Base-by-base conservation (phyloP, 2,113 vertebrate genomes). In the Ceyx melanurus region DNA sequence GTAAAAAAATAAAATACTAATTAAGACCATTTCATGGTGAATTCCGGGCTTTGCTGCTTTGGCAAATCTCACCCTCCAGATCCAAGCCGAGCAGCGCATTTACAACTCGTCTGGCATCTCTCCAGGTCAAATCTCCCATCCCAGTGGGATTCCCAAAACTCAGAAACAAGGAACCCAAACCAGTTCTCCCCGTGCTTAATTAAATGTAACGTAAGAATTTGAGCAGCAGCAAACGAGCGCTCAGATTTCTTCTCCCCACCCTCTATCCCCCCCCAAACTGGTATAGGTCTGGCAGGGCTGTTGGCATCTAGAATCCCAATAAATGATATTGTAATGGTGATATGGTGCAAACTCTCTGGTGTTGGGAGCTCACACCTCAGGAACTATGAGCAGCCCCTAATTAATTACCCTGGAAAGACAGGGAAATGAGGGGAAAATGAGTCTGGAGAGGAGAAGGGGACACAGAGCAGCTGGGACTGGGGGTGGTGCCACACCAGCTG, bases 91-190 rank as follows among this genome's bases (percentile, higher is more conserved):
- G 73, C 50, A 20, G 78, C 0, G 0, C 71, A 19, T 35, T 8
- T 22, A 18, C 64, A 57, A n/a, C 67, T 89, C 84, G 58, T 10
- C 70, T 67, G 81, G 70, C 81, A 21, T 35, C 70, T 60, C 86
- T 71, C 81, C 23, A 19, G 81, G 40, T 37, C 74, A 79, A 84
- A 79, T 33, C 82, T 33, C 35, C 58, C 93, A 85, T 93, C 29
- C 3, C 40, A 29, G 50, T 3, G 93, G 91, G 67, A 85, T 85
- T 77, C 89, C 87, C 58, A 40, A 90, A 64, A 33, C 81, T 87
- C 18, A 62, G 46, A 72, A 83, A 83, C 42, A 40, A 62, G 85
- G 95, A 82, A 93, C 91, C 57, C 35, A 23, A 92, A 91, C 81
- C 86, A 84, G 93, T 92, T 94, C 88, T 79, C 43, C 86, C 40